A percentile compares a stretch with the other conserved stretches of the same genome.
Conservation (phyloP, 1,140 invertebrate genomes). For the Hesperophylax magnus region DNA sequence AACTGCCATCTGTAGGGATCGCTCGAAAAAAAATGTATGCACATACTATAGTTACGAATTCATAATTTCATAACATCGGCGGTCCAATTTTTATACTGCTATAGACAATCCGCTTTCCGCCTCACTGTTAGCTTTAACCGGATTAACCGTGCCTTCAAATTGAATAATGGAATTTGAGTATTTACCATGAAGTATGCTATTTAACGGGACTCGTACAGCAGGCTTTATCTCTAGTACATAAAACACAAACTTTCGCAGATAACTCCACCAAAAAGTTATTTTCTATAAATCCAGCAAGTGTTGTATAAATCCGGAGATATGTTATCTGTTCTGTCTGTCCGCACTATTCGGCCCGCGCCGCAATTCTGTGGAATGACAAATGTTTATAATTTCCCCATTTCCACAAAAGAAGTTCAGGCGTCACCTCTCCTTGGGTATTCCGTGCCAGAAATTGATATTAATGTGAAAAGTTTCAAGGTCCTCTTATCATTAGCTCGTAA, state of each 20-base stretch:
- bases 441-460: not conserved
- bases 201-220: too few species aligned
- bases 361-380: conserved; percentile 28
- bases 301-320: not conserved
- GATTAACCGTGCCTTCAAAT: too few species aligned
- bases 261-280: not conserved
- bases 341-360: not conserved
- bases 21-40: too few species aligned
- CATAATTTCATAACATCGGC: too few species aligned
- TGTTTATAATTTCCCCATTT: conserved; percentile 31
- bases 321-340: not conserved
- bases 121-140: too few species aligned
- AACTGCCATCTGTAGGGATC: too few species aligned
- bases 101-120: too few species aligned
- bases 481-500: conserved; percentile 18
- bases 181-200: too few species aligned
- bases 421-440: not conserved
- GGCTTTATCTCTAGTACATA: not conserved
- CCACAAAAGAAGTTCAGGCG: not conserved
- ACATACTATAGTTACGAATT: too few species aligned
- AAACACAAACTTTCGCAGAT: not conserved
- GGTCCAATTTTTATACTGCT: too few species aligned
- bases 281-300: not conserved
- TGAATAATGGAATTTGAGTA: too few species aligned
- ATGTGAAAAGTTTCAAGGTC: conserved; percentile 17